Evolutionary conservation across 2,113 vertebrate species (phyloP).

Genomic region (Lates calcarifer): DNA sequence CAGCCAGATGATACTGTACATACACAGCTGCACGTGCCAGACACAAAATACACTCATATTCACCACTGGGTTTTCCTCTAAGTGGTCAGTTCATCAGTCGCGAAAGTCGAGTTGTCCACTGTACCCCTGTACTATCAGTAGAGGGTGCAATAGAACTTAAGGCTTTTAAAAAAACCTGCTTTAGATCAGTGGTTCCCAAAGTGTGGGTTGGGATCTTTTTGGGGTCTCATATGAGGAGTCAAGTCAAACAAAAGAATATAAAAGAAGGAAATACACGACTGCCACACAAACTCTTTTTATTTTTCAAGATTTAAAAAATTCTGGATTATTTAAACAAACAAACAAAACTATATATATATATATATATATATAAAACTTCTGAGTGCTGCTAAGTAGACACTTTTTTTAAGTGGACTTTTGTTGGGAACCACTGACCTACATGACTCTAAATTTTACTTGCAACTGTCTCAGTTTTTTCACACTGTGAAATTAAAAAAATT

Average conservation of each 20-base stretch:
- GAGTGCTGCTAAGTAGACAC: neutral
- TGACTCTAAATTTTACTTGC: neutral
- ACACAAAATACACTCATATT: conserved; percentile 69
- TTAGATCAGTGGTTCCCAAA: neutral
- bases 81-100: conserved; percentile 40
- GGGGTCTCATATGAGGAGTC: neutral
- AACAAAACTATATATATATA: neutral
- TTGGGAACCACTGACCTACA: neutral
- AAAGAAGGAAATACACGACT: neutral
- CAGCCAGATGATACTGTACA: conserved; percentile 74
- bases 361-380: too few species aligned
- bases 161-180: neutral
- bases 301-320: neutral
- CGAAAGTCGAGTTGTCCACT: conserved; percentile 11
- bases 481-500: neutral
- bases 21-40: conserved; percentile 59
- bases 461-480: neutral
- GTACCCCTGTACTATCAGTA: conserved; percentile 27
- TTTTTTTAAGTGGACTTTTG: neutral
- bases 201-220: neutral
- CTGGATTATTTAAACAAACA: neutral
- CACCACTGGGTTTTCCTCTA: conserved; percentile 47
- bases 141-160: conserved; percentile 40
- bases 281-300: neutral
- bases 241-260: neutral